Base-by-base conservation (phyloP, 2,888 invertebrate species). In the Caenorhabditis drosophilae region DNA sequence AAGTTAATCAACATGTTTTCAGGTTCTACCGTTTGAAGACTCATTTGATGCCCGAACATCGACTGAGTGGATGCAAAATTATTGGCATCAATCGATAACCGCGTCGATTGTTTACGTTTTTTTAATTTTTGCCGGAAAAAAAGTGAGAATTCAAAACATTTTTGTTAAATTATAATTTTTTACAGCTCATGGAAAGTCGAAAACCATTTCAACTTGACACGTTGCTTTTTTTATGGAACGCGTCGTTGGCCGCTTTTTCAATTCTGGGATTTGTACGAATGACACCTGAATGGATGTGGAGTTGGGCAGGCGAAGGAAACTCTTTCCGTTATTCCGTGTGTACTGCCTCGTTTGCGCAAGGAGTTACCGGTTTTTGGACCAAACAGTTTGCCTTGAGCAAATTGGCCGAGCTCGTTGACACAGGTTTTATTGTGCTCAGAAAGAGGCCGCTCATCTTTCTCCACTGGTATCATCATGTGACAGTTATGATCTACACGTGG, bases 281-380 rank as follows among this genome's bases (percentile, higher is more conserved):
- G 67, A 89, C 93, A 40, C 96, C 97, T 0, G 97, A 97, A 86
- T 89, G 96, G 82, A 18, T 70, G 12, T 73, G 73, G 73, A 70
- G 69, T 47, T 70, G 63, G 67, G 47, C 53, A n/a, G 66, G 51
- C 6, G 59, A 59, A 25, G 72, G 57, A 20, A 81, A 81, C 52
- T 81, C 77, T 63, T 88, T 96, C 79, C 92, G 92, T 85, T 92
- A 96, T 87, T 95, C 96, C 57, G 90, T 96, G 78, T 98, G 98
- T 87, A 90, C 70, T 12, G 78, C 77, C 16, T 78, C 79, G 2
- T 83, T 73, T 61, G 80, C 81, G 9, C 77, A 93, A 85, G 90
- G 91, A 79, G 94, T 95, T 47, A 91, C 92, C 73, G 94, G 94
- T 11, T 95, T 95, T 86, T 98, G 97, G 97, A 92, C 95, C 73